Evolutionary conservation across 37 sponge, comb jelly and placozoan species (phyloP), one percentile per base, ranked within the genome.

Genomic region (Cladorhizidae sp.): DNA sequence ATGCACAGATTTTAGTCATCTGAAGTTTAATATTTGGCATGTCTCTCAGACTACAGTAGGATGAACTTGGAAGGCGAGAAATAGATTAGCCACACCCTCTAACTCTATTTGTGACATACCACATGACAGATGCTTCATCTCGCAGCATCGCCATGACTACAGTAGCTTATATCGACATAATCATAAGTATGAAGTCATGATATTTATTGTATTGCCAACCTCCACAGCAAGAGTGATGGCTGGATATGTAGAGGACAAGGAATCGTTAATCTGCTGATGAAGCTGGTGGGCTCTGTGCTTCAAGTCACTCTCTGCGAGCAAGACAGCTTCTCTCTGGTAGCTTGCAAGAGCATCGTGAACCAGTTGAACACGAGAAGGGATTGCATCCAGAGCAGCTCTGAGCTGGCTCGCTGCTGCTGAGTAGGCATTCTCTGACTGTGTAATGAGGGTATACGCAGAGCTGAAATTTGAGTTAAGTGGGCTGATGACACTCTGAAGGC

Each of bases 391-490:
- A 40, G 81, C 58, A 23, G 40, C 2, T 35, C 37, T 57, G 2
- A 80, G 28, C 18, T 2, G 25, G 14, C 9, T 25, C 17, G 28
- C 36, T n/a, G 68, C 52, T 33, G 22, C 63, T 68, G 51, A 50
- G 65, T 70, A 59, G 41, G n/a, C 70, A 42, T 23, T 40, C 20
- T 82, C 51, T 28, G 70, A 28, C 26, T 65, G 73, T 77, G 42
- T 25, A 3, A 73, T 61, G 26, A 8, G 74, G 1, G 20, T 12
- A 37, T 73, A 63, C 9, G 83, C 45, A 28, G 31, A 37, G 11
- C 26, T 29, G 33, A 74, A 64, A 26, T 6, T 32, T 28, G 41
- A 33, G 21, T 49, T 40, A 49, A 78, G 42, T 31, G 3, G 26
- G 1, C 52, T 11, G 22, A 49, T 52, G 33, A 28, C 63, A 41